Percentiles rank a stretch among this genome's conserved stretches.
Evolutionary conservation across 2,888 invertebrate species (phyloP).

Genomic region (Lasioglossum pauxillum): DNA sequence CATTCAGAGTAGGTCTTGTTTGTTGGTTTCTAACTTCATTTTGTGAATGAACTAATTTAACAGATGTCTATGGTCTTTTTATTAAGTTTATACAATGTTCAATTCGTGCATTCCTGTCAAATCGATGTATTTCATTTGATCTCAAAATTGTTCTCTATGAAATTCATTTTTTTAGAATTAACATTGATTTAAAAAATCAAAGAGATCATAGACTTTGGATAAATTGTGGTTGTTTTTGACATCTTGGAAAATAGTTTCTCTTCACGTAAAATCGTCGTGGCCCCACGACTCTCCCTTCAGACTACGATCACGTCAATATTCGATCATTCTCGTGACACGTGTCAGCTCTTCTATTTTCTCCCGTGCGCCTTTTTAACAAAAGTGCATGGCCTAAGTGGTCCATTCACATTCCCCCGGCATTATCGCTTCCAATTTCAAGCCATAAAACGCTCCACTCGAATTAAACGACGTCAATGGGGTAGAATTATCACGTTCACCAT

Average conservation of each 20-base stretch:
- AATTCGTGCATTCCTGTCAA: no score
- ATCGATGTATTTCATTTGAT: no score
- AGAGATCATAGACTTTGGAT: no score
- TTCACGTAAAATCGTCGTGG: background rate
- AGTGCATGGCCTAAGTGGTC: background rate
- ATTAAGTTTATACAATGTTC: no score
- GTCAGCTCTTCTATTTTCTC: background rate
- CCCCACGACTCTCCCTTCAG: background rate
- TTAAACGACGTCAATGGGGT: background rate
- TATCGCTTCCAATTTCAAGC: background rate
- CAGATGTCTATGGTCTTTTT: no score
- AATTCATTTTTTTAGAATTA: no score
- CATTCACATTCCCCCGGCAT: background rate
- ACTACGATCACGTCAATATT: background rate
- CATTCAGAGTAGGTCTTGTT: background rate
- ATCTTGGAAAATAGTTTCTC: background rate
- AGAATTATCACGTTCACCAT: background rate
- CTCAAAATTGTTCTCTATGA: no score
- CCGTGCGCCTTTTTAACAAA: background rate
- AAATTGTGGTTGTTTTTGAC: no score
- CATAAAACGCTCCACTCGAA: background rate
- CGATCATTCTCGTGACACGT: background rate
- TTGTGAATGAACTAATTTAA: background rate
- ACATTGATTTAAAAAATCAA: no score
- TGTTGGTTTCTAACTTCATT: background rate